Percentiles rank a stretch among this genome's conserved stretches.
These are phyloP conservation scores for Pterostichus madidus DNA, from an alignment of 2,888 invertebrate genomes.

Conservation along the genomic window DNA sequence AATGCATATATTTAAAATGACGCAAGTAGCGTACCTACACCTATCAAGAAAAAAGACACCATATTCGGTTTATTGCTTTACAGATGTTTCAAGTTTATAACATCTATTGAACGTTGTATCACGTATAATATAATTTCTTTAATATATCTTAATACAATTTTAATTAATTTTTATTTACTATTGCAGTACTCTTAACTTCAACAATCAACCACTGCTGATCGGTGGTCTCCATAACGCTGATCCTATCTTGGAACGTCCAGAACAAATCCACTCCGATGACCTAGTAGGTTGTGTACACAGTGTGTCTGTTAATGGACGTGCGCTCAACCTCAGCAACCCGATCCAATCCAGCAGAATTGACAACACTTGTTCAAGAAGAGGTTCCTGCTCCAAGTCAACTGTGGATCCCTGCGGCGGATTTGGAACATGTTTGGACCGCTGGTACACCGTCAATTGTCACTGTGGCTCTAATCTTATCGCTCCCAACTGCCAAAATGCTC, in stretches of 20 bases:
- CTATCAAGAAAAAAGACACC: no score
- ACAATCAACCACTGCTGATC: slow-evolving; percentile 90
- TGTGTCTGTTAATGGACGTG: slow-evolving; percentile 91
- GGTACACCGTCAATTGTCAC: slow-evolving; percentile 87
- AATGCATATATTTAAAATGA: no score
- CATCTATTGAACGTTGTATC: no score
- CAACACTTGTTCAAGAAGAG: slow-evolving; percentile 87
- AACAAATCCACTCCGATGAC: slow-evolving; percentile 94
- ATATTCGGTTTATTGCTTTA: no score
- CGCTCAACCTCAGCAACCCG: slow-evolving; percentile 89
- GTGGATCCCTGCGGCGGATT: slow-evolving; percentile 82
- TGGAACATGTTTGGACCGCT: slow-evolving; percentile 90
- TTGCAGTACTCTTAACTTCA: slow-evolving; percentile 93
- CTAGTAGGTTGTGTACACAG: slow-evolving; percentile 96
- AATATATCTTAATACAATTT: background rate
- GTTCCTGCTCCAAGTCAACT: slow-evolving; percentile 80
- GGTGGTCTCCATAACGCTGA: slow-evolving; percentile 93
- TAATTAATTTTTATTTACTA: slow-evolving; percentile 36
- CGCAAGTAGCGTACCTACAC: no score
- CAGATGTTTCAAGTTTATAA: no score
- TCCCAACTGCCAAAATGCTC: slow-evolving; percentile 88
- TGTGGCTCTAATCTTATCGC: slow-evolving; percentile 86
- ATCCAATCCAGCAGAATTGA: slow-evolving; percentile 86
- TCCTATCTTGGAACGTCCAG: slow-evolving; percentile 92
- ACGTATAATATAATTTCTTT: background rate